Base-by-base conservation (phyloP, 2,888 invertebrate genomes). In the Agonum fuliginosum region DNA sequence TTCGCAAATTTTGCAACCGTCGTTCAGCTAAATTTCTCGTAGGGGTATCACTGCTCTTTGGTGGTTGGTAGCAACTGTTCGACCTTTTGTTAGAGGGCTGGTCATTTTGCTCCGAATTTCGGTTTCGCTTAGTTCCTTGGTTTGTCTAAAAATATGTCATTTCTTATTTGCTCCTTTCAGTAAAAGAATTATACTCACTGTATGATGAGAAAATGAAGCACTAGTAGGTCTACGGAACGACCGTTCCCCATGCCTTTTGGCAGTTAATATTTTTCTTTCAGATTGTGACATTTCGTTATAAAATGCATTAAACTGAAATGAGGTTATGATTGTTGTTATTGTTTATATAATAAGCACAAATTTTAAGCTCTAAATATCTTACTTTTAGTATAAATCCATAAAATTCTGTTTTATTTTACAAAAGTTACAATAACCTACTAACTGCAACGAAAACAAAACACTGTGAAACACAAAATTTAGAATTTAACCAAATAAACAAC, bases 11-110 rank as follows among this genome's bases (percentile, higher is more conserved):
- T 10, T 71, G 48, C 30, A 71, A 19, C 0, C 71, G 48, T 4
- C 51, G n/a, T 30, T 24, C 46, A 12, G 71, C 71, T 27, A 71
- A 71, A 51, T 71, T 71, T 51, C 30, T 71, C 0, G 51, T 6
- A 4, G 19, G 0, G 8, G 20, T 20, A 19, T 8, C 2, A 14
- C 8, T 2, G 0, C 20, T 24, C 1, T 24, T 43, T 10, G 19
- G 8, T 37, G 17, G 10, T 24, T 24, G 3, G 14, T 10, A 6
- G 0, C 24, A 24, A 3, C 19, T 48, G 34, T 71, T 48, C 10
- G 17, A 10, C 17, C 30, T 24, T 51, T 71, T 71, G 27, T 17
- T 48, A 14, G 71, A 51, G 3, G 71, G 71, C 4, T 46, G 46
- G 5, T 71, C 71, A 3, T 14, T 20, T 10, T 51, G n/a, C 22